These are phyloP conservation scores for Sphaerophoria taeniata DNA, from an alignment of 2,888 invertebrate species.

Conservation along the genomic window DNA sequence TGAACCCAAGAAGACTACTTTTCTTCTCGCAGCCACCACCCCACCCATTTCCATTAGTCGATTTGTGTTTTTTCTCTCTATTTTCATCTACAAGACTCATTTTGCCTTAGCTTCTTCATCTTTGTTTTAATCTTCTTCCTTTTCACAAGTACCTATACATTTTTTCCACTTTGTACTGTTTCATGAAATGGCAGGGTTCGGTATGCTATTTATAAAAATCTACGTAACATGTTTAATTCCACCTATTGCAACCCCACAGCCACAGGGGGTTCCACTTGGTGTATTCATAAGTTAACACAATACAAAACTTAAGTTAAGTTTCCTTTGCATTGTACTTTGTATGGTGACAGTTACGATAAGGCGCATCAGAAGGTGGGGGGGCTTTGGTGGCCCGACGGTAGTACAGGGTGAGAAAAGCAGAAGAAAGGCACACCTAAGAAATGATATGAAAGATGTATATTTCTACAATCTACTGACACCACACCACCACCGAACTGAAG, in stretches of 20 bases:
- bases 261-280: conserved; percentile 57
- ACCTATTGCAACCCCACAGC: neutral
- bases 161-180: conserved; percentile 30
- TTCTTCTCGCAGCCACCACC: neutral
- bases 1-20: conserved; percentile 48
- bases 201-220: conserved; percentile 35
- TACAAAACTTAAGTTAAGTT: conserved; percentile 72
- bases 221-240: neutral
- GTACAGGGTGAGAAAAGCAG: neutral
- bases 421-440: conserved; percentile 34
- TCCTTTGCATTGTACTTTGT: conserved; percentile 61
- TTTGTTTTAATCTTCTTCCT: conserved; percentile 36
- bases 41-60: neutral
- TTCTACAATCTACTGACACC: neutral
- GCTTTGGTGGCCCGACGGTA: neutral
- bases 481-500: neutral
- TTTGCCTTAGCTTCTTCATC: conserved; percentile 38
- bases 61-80: neutral
- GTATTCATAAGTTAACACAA: conserved; percentile 73
- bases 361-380: neutral
- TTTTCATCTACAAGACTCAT: conserved; percentile 40
- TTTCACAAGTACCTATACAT: conserved; percentile 40
- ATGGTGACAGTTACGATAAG: neutral
- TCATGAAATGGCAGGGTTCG: conserved; percentile 55
- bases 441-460: conserved; percentile 5